These are phyloP conservation scores for Acanthochromis polyacanthus DNA, from an alignment of 2,113 vertebrate genomes.

Conservation along the genomic window DNA sequence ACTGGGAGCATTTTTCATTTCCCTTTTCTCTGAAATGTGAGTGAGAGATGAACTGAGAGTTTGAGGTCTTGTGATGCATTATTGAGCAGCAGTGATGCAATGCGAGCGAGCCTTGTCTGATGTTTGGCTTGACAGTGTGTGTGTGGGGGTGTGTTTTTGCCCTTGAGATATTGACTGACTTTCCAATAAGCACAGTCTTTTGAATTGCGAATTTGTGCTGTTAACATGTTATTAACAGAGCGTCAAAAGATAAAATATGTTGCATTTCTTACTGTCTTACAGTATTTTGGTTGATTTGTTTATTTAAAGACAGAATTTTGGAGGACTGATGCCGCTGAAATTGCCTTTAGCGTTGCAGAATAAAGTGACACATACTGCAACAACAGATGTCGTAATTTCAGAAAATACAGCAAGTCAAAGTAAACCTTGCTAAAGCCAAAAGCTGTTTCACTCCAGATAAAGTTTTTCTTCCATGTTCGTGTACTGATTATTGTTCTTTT, in stretches of 20 bases:
- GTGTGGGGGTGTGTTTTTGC: neutral
- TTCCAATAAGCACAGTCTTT: conserved; percentile 9
- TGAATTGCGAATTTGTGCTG: neutral
- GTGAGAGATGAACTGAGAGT: conserved; percentile 32
- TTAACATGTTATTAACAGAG: conserved; percentile 12
- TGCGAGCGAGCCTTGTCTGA: conserved; percentile 22
- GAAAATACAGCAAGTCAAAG: neutral
- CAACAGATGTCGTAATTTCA: neutral
- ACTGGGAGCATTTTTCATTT: conserved; percentile 6
- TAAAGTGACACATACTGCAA: neutral
- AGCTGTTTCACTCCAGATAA: neutral
- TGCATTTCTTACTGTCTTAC: neutral
- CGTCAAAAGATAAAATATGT: neutral
- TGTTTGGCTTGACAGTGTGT: conserved; percentile 10
- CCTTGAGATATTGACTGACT: conserved; percentile 35
- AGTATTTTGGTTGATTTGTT: neutral
- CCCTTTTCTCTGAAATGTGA: conserved; percentile 31
- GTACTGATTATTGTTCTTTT: conserved; percentile 50
- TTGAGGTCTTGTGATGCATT: conserved; percentile 55
- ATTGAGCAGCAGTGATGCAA: conserved; percentile 59
- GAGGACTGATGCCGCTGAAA: neutral
- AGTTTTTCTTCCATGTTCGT: neutral
- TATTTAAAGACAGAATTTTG: neutral
- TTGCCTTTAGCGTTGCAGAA: neutral
- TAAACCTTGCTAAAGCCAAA: neutral